Conservation (phyloP, 2,888 invertebrate genomes). For the Coecobrya sp. region DNA sequence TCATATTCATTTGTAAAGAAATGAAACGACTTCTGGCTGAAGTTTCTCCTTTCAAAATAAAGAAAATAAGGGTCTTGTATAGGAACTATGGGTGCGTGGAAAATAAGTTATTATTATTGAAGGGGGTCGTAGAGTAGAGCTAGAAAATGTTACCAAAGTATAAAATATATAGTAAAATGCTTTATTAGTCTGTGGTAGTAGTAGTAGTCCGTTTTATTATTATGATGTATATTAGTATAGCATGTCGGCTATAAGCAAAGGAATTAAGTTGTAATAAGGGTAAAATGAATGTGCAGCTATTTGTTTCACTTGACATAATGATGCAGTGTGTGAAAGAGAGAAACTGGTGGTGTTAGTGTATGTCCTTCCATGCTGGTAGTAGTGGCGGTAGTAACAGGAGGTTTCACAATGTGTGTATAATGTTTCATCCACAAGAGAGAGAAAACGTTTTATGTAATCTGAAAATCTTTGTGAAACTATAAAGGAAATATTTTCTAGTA, state of each 20-base stretch:
- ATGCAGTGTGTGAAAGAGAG: conserved; percentile 54
- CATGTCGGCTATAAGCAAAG: background rate
- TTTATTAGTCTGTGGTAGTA: conserved; percentile 44
- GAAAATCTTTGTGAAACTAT: background rate
- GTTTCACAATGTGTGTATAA: conserved; percentile 22
- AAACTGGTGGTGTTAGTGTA: background rate
- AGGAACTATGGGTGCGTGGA: conserved; percentile 14
- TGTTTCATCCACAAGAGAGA: background rate
- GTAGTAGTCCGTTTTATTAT: background rate
- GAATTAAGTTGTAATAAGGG: conserved; percentile 75
- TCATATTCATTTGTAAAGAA: background rate
- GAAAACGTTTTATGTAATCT: conserved; percentile 34
- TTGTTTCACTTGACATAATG: conserved; percentile 76
- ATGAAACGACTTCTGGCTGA: background rate
- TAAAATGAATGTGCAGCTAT: conserved; percentile 70
- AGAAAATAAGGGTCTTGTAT: background rate
- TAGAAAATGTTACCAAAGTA: background rate
- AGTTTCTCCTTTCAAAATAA: background rate
- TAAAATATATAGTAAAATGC: conserved; percentile 47
- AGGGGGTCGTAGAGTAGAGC: background rate
- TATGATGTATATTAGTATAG: background rate
- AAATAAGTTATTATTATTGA: conserved; percentile 61
- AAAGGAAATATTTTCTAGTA: conserved; percentile 8
- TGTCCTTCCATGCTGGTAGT: background rate
- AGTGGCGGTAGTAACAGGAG: background rate